phyloP scores from a whole-genome alignment of 1,140 invertebrate species.

The Latrodectus geometricus region DNA sequence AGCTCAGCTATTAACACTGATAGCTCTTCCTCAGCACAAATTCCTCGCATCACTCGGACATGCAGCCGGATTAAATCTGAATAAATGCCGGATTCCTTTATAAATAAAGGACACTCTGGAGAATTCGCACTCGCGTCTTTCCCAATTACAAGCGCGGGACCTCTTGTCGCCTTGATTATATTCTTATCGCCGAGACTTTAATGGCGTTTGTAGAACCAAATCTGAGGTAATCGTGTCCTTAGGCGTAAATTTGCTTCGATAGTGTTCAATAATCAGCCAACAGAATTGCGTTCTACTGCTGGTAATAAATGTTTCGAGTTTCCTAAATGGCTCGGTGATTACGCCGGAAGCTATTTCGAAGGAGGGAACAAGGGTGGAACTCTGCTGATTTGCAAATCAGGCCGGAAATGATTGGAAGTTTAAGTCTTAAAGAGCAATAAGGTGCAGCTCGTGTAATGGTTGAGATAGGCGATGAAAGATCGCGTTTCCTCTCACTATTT shows the following conservation, averaged over 20 bases:
- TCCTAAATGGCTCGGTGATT: background rate
- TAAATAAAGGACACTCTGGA: background rate
- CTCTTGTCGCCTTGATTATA: slow-evolving; percentile 7
- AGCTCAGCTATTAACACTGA: too few species aligned
- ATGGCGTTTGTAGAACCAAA: background rate
- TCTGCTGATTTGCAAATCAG: background rate
- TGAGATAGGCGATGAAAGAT: background rate
- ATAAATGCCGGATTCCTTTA: background rate
- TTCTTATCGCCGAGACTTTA: slow-evolving; percentile 12
- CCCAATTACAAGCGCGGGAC: background rate
- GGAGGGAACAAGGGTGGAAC: background rate
- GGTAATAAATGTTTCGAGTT: slow-evolving; percentile 1
- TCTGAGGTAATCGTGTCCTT: background rate
- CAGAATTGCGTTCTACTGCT: background rate
- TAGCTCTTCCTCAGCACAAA: too few species aligned
- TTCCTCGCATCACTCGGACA: too few species aligned
- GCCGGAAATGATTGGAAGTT: background rate
- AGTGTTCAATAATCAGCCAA: slow-evolving; percentile 9
- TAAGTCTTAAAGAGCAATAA: background rate
- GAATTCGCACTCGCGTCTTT: background rate
- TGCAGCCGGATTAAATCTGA: background rate
- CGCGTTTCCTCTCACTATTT: too few species aligned
- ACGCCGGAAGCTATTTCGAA: background rate
- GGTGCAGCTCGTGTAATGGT: background rate
- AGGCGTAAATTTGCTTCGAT: slow-evolving; percentile 3